These are phyloP conservation scores for Luperina nickerlii DNA, from an alignment of 2,888 invertebrate species.

Conservation along the genomic window DNA sequence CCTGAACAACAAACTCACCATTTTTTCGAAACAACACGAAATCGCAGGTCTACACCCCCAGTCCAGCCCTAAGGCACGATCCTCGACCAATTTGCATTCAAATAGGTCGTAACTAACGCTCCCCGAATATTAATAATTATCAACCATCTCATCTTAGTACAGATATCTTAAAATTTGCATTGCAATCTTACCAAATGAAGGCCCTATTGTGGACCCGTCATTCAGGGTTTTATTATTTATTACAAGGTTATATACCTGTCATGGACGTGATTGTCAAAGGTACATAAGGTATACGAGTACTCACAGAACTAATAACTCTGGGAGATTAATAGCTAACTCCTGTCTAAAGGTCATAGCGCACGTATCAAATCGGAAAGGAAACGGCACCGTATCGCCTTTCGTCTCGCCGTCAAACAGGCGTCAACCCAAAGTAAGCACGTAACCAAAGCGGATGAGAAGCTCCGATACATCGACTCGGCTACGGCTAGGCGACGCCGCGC, in stretches of 20 bases:
- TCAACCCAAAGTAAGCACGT: too few relatives aligned
- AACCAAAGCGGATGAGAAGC: too few relatives aligned
- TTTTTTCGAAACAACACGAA: not conserved
- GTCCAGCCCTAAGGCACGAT: slow-evolving; percentile 58
- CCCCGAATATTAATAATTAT: slow-evolving; percentile 64
- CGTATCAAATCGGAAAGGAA: too few relatives aligned
- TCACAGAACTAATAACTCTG: slow-evolving; percentile 1
- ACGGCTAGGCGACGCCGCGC: too few relatives aligned
- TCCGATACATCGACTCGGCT: too few relatives aligned
- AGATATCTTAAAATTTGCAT: slow-evolving; percentile 52
- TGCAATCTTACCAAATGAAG: slow-evolving; percentile 53
- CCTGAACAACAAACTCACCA: not conserved
- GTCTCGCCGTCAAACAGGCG: too few relatives aligned
- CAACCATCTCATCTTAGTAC: slow-evolving; percentile 50
- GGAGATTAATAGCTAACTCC: slow-evolving; percentile 3
- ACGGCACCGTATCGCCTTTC: too few relatives aligned
- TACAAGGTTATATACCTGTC: slow-evolving; percentile 2
- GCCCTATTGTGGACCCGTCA: slow-evolving; percentile 37
- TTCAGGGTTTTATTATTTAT: slow-evolving; percentile 23
- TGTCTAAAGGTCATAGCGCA: not conserved
- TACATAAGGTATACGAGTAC: not conserved
- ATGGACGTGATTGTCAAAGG: not conserved
- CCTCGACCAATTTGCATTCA: slow-evolving; percentile 64
- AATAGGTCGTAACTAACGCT: slow-evolving; percentile 62
- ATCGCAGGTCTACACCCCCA: slow-evolving; percentile 30